Evolutionary conservation across 2,888 invertebrate genomes (phyloP), one percentile per base, ranked within the genome.

Genomic region (Oithona nana): DNA sequence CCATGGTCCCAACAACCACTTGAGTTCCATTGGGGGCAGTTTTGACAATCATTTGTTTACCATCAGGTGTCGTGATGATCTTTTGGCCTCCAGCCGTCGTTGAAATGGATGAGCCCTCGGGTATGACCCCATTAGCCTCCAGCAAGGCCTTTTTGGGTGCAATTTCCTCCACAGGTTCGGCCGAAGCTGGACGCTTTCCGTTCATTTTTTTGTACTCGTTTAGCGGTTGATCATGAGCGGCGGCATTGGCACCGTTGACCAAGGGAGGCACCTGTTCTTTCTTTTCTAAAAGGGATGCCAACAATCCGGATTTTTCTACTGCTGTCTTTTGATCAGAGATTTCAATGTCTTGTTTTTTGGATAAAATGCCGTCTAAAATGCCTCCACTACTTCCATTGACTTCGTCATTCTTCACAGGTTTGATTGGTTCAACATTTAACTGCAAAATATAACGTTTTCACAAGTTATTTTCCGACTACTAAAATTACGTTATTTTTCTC

Each of bases 241-340:
- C n/a, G 24, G 63, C 65, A 24, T 64, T 24, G 22, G 77, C 75
- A 3, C 81, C 81, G 69, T 81, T 81, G 51, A 80, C 72, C 1
- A 74, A 3, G 54, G 20, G 73, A 0, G 78, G 76, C 61, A 20
- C 50, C 20, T 3, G 3, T 3, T 54, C 79, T 71, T 86, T 86
- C 69, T 86, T 83, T 71, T 89, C 88, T 2, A 89, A 75, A 59
- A 88, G 74, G 71, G 88, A 88, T 0, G 87, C 87, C 55, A 88
- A 75, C 83, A 88, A 85, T 58, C 71, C 71, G 63, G 39, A 6
- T 16, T 71, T 71, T 52, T 67, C 64, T n/a, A n/a, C 56, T 64
- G 64, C n/a, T n/a, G n/a, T n/a, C n/a, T n/a, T n/a, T 39, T 6
- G 39, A 31, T 24, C 4, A 39, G n/a, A 29, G n/a, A n/a, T 31